phyloP scores from a whole-genome alignment of 2,797 vertebrate genomes.

The Myiothlypis coronata region DNA sequence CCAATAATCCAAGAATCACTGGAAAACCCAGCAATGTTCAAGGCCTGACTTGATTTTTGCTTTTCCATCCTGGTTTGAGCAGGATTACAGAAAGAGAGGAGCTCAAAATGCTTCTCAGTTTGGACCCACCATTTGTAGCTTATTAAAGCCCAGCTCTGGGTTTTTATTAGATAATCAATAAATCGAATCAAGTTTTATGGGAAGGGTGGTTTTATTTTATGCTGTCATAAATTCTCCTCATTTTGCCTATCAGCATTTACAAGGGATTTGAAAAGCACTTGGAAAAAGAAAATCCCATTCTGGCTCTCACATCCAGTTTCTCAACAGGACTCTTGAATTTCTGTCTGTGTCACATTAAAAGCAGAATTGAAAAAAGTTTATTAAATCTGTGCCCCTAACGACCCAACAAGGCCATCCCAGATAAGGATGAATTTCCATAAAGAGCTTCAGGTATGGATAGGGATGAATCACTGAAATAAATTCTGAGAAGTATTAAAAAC shows the following conservation, averaged over 20 bases:
- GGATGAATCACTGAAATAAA: not conserved
- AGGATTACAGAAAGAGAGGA: not conserved
- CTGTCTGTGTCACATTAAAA: not conserved
- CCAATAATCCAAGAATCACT: not conserved
- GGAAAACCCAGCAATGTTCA: not conserved
- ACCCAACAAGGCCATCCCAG: not conserved
- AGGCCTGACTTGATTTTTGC: not conserved
- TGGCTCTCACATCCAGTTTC: not conserved
- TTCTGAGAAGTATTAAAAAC: not conserved
- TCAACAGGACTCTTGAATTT: constrained; percentile 32
- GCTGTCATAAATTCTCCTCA: constrained; percentile 54
- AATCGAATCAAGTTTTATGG: constrained; percentile 27
- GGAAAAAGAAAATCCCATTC: not conserved
- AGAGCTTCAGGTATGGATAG: not conserved
- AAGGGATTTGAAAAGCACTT: constrained; percentile 9
- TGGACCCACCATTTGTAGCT: constrained; percentile 1
- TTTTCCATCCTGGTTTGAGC: not conserved
- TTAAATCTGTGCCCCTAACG: not conserved
- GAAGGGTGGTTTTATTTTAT: constrained; percentile 48
- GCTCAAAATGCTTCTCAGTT: not conserved
- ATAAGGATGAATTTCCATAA: not conserved
- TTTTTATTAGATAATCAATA: constrained; percentile 44
- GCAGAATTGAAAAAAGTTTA: not conserved
- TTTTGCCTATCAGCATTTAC: constrained; percentile 57
- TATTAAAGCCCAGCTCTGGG: constrained; percentile 41